Conservation (phyloP, 2,113 vertebrate species). For the Prunella fulvescens region DNA sequence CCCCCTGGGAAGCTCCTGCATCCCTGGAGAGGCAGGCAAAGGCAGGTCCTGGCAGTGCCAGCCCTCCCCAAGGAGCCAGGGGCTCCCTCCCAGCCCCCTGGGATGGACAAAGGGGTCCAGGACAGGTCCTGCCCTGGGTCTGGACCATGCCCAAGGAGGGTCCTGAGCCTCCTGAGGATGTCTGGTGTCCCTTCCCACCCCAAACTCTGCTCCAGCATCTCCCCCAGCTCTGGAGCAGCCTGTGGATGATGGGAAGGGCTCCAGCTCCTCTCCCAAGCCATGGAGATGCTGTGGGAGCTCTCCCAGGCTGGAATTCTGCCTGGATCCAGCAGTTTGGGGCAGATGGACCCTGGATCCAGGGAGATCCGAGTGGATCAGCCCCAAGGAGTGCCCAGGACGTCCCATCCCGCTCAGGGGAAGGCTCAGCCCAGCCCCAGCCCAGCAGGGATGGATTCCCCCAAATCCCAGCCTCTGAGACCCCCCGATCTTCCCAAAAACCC, state of each 20-base stretch:
- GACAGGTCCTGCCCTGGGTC: neutral
- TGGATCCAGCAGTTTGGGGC: fast-evolving
- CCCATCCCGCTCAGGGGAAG: neutral
- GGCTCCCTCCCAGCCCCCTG: neutral
- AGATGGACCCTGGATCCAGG: fast-evolving
- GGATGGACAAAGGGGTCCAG: neutral
- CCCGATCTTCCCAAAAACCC: neutral
- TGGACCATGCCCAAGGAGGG: neutral
- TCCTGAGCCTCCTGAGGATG: neutral
- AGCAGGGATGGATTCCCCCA: neutral
- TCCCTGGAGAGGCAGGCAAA: fast-evolving
- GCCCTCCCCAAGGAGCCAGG: neutral
- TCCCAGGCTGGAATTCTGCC: neutral
- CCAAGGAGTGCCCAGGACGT: fast-evolving
- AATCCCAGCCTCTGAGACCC: neutral
- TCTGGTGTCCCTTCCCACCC: fast-evolving
- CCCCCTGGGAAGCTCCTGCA: neutral
- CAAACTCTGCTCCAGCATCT: neutral
- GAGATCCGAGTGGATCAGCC: fast-evolving
- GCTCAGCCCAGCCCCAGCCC: neutral
- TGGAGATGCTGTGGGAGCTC: no score
- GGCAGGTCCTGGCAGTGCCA: neutral
- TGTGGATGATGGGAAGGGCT: fast-evolving
- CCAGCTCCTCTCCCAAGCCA: fast-evolving
- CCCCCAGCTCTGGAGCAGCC: neutral